A percentile compares a stretch with the other conserved stretches of the same genome.
phyloP scores from a whole-genome alignment of 2,113 vertebrate species.

The Bucco capensis region DNA sequence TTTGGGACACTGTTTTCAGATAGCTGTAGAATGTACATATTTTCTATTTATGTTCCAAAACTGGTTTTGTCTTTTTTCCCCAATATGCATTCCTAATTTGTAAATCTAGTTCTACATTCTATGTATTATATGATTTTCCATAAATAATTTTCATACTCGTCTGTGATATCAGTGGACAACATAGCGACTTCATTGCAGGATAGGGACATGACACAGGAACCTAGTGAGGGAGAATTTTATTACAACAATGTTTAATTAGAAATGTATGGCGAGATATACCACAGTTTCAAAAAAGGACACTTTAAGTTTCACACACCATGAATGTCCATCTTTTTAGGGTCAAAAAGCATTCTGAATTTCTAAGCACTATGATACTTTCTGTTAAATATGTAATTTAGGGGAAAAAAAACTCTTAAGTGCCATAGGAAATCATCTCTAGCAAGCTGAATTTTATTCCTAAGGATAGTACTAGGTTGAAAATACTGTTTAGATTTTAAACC shows the following conservation, averaged over 20 bases:
- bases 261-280: background rate
- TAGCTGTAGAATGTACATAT: background rate
- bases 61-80: background rate
- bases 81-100: background rate
- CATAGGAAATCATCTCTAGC: slow-evolving; percentile 29
- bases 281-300: background rate
- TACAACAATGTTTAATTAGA: background rate
- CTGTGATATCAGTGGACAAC: background rate
- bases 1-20: background rate
- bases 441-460: slow-evolving; percentile 44
- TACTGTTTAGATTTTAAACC: slow-evolving; percentile 41
- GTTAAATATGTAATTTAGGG: slow-evolving; percentile 49
- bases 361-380: slow-evolving; percentile 21
- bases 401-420: slow-evolving; percentile 40
- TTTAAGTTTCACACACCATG: slow-evolving; percentile 33
- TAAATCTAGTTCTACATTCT: background rate
- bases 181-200: background rate
- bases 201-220: background rate
- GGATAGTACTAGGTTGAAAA: slow-evolving; percentile 37
- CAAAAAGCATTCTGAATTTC: slow-evolving; percentile 49
- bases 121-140: background rate
- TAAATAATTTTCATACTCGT: background rate
- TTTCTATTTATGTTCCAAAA: background rate
- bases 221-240: background rate
- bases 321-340: slow-evolving; percentile 40